A percentile compares a stretch with the other conserved stretches of the same genome.
Evolutionary conservation across 2,888 invertebrate species (phyloP).

Genomic region (Gymnosoma rotundatum): DNA sequence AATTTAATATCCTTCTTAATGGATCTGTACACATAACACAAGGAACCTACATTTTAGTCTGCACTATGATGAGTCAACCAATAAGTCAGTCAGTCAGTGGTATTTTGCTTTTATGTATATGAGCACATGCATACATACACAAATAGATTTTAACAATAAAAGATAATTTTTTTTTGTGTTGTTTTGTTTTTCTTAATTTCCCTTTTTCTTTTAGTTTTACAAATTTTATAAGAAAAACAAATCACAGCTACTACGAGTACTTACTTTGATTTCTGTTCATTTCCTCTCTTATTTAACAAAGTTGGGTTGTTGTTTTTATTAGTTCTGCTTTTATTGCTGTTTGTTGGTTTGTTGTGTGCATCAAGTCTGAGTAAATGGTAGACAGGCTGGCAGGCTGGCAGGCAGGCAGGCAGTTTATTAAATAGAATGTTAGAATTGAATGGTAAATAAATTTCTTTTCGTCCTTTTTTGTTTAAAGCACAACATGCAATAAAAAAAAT

Average conservation of each 20-base stretch:
- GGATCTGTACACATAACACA: too few relatives aligned
- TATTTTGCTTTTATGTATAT: too few relatives aligned
- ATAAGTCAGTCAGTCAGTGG: too few relatives aligned
- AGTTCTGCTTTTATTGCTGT: conserved; percentile 10
- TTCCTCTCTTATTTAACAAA: conserved; percentile 46
- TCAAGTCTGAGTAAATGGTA: conserved; percentile 41
- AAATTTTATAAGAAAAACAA: conserved; percentile 21
- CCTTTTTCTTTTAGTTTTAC: conserved; percentile 2
- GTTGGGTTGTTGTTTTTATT: conserved; percentile 19
- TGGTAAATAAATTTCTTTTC: conserved; percentile 30
- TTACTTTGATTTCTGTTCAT: conserved; percentile 45
- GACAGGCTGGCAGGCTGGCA: conserved; percentile 39
- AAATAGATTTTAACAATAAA: too few relatives aligned
- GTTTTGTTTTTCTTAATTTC: conserved; percentile 5
- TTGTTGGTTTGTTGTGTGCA: conserved; percentile 14
- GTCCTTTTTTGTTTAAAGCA: conserved; percentile 14
- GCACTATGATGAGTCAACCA: too few relatives aligned
- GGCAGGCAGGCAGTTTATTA: conserved; percentile 6
- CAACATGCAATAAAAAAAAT: conserved; percentile 48
- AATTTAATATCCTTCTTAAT: too few relatives aligned
- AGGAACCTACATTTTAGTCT: too few relatives aligned
- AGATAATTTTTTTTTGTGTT: too few relatives aligned
- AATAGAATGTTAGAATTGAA: conserved; percentile 38
- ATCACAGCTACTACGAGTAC: conserved; percentile 12
- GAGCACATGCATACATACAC: too few relatives aligned